These are phyloP conservation scores for Caenorhabditis remanei DNA, from an alignment of 1,140 invertebrate genomes.

Conservation along the genomic window DNA sequence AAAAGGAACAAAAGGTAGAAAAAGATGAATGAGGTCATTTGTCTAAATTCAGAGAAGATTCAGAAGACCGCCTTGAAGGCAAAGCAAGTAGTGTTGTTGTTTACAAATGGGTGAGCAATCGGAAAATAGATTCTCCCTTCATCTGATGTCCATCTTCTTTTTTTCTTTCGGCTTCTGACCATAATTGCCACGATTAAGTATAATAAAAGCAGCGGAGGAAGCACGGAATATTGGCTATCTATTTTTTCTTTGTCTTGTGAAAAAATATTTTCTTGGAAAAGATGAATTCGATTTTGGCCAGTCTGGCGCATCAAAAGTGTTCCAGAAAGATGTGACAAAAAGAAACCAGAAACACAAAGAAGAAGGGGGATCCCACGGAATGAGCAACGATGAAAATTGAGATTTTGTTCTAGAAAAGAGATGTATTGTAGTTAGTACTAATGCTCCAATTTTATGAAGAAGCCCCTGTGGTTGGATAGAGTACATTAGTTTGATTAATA, in stretches of 20 bases:
- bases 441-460: slow-evolving; percentile 15
- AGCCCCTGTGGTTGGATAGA: not conserved
- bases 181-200: slow-evolving; percentile 43
- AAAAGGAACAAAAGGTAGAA: not conserved
- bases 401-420: slow-evolving; percentile 12
- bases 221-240: too few species aligned
- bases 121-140: not conserved
- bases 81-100: not conserved
- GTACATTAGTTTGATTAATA: slow-evolving; percentile 47
- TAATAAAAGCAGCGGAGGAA: not conserved
- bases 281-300: not conserved
- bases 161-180: slow-evolving; percentile 16
- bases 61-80: not conserved
- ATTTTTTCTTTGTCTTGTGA: not conserved
- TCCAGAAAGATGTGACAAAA: slow-evolving; percentile 21
- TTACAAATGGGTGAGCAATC: not conserved
- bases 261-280: not conserved
- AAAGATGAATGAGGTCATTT: slow-evolving; percentile 8
- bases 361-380: slow-evolving; percentile 5
- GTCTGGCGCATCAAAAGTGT: not conserved
- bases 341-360: not conserved
- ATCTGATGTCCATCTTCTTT: slow-evolving; percentile 9
- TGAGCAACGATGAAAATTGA: slow-evolving; percentile 53
- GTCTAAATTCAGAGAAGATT: not conserved
- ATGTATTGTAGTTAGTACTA: not conserved